Conservation (phyloP, 2,888 invertebrate species). For the Macaria notata region DNA sequence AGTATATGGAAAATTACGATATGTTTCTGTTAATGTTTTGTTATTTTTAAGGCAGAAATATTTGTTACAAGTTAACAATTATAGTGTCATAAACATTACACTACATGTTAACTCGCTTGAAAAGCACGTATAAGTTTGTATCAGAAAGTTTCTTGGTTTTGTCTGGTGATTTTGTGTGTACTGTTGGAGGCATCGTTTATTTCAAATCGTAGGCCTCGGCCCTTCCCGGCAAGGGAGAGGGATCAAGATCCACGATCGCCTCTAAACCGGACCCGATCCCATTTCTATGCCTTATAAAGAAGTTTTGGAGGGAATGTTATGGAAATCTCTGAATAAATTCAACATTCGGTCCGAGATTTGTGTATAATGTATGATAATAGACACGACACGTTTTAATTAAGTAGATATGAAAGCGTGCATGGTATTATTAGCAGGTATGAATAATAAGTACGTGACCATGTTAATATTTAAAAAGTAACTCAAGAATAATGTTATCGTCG, state of each 20-base stretch:
- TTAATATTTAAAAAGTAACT: no score
- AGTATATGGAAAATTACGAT: conserved; percentile 48
- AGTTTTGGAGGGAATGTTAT: conserved; percentile 38
- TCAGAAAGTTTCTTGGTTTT: conserved; percentile 5
- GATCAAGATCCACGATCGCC: conserved; percentile 62
- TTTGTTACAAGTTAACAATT: no score
- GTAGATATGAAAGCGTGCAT: conserved; percentile 1
- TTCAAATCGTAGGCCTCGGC: conserved; percentile 57
- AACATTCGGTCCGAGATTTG: conserved; percentile 2
- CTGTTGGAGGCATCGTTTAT: conserved; percentile 54
- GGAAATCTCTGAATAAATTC: conserved; percentile 14
- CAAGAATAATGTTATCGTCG: no score
- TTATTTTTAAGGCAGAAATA: neutral
- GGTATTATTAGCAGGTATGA: neutral
- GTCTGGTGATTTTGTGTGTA: conserved; percentile 33
- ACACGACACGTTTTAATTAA: conserved; percentile 12
- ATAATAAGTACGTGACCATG: neutral
- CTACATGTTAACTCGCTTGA: conserved; percentile 18
- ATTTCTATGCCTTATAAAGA: conserved; percentile 45
- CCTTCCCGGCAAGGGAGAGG: conserved; percentile 50
- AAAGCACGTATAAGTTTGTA: conserved; percentile 18
- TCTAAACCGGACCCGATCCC: conserved; percentile 53
- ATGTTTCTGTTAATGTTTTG: neutral
- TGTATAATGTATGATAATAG: conserved; percentile 7
- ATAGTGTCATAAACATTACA: neutral